Conservation (phyloP, 1,140 invertebrate genomes). For the Ips typographus region DNA sequence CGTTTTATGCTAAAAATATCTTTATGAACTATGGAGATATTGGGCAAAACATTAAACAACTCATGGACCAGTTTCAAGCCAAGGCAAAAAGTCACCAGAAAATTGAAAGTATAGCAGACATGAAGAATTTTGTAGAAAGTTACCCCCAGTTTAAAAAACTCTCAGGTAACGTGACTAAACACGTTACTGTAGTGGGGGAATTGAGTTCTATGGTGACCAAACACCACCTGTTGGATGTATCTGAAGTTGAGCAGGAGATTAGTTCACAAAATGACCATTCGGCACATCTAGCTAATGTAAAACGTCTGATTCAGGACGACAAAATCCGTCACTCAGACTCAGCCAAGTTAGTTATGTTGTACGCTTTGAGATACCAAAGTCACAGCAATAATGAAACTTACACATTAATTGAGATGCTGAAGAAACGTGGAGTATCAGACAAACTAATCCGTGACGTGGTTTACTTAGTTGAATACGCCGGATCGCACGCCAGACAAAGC, state of each 20-base stretch:
- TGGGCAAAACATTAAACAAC: conserved; percentile 92
- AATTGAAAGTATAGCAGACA: conserved; percentile 96
- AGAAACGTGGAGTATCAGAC: conserved; percentile 65
- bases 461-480: conserved; percentile 77
- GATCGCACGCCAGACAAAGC: conserved; percentile 72
- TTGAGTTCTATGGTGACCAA: conserved; percentile 81
- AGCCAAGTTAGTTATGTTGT: conserved; percentile 86
- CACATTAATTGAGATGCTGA: conserved; percentile 71
- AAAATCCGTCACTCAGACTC: conserved; percentile 79
- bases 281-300: conserved; percentile 59
- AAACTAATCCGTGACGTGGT: conserved; percentile 64
- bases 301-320: conserved; percentile 47
- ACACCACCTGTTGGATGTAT: conserved; percentile 84
- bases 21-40: conserved; percentile 98
- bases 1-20: conserved; percentile 96
- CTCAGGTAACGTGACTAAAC: conserved; percentile 96
- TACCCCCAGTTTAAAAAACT: conserved; percentile 99
- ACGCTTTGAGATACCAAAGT: conserved; percentile 90
- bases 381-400: conserved; percentile 84
- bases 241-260: conserved; percentile 96
- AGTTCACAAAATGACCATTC: conserved; percentile 92
- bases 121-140: conserved; percentile 98
- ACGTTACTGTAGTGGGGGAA: conserved; percentile 95
- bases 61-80: conserved; percentile 97
- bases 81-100: conserved; percentile 96